Base-by-base conservation (phyloP, 2,113 vertebrate genomes). In the Mirza zaza region DNA sequence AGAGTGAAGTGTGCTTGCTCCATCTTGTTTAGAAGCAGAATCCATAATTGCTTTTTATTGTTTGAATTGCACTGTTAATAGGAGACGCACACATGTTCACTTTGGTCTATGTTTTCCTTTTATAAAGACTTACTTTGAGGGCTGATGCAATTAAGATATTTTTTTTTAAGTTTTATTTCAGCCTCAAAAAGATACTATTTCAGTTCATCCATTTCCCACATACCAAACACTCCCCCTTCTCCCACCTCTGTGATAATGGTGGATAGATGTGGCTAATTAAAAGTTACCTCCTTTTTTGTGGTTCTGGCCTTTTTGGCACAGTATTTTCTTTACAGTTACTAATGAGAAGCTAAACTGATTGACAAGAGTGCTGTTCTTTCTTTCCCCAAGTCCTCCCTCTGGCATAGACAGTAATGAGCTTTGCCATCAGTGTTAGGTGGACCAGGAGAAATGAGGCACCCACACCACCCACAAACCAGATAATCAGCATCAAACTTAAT, bases 271-370 rank as follows among this genome's bases (percentile, higher is more conserved):
- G 11, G 34, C 25, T 67, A 27, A 70, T 73, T 29, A 29, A 27
- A 85, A 67, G 11, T 48, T 14, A 55, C 23, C 65, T 68, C n/a
- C 50, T 70, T 65, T 59, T 59, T 5, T 67, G 67, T 77, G 52
- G 65, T 27, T 39, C 65, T 61, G 57, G 52, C 8, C 59, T 95
- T 85, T 36, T 15, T 12, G 45, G n/a, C 65, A 36, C 39, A 57
- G 12, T 55, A 32, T 63, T 71, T 87, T 68, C 83, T 90, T 79
- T 52, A 2, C 36, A 75, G 18, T 79, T 81, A 73, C 48, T 76
- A 83, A 80, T 32, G 84, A 81, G 83, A 76, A 79, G 75, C 63
- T 48, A 29, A 87, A n/a, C 8, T 80, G 70, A 95, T 4, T 63
- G 89, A 89, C 55, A 23, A 13, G 21, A n/a, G 59, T 21, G 42